Conservation (phyloP, 2,888 invertebrate genomes). For the Phyto melanocephala region DNA sequence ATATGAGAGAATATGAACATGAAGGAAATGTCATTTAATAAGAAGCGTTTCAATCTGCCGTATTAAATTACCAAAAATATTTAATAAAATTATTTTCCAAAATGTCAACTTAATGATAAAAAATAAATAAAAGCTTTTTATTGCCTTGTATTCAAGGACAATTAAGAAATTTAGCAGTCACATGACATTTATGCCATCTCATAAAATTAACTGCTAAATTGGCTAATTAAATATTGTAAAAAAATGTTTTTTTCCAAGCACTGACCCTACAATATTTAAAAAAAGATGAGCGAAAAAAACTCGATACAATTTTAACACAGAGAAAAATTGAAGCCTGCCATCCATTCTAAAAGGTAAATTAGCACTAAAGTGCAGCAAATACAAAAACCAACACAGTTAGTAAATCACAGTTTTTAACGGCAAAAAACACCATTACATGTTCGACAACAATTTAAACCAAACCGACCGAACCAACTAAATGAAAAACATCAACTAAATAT, state of each 20-base stretch:
- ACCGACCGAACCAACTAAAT: not conserved
- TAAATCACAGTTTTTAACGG: conserved; percentile 24
- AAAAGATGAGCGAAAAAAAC: not conserved
- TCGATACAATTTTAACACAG: not conserved
- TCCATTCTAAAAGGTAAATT: conserved; percentile 33
- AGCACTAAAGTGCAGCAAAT: conserved; percentile 11
- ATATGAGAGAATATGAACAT: no score
- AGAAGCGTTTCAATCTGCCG: no score
- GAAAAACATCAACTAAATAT: not conserved
- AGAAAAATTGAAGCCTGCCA: not conserved
- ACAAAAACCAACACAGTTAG: not conserved
- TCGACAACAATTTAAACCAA: not conserved
- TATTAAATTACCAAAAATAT: no score
- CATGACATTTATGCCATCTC: conserved; percentile 43
- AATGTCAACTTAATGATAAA: conserved; percentile 24
- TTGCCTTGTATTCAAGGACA: not conserved
- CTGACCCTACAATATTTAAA: not conserved
- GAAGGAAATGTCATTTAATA: no score
- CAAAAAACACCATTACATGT: conserved; percentile 32
- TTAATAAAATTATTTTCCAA: no score
- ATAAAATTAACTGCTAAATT: conserved; percentile 70
- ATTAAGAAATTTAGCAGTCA: not conserved
- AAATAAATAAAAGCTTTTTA: conserved; percentile 6
- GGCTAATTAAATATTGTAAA: conserved; percentile 45
- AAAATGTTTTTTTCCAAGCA: not conserved